Percentiles rank a stretch among this genome's conserved stretches.
These are phyloP conservation scores for Todiramphus saurophagus DNA, from an alignment of 2,113 vertebrate species.

Conservation along the genomic window DNA sequence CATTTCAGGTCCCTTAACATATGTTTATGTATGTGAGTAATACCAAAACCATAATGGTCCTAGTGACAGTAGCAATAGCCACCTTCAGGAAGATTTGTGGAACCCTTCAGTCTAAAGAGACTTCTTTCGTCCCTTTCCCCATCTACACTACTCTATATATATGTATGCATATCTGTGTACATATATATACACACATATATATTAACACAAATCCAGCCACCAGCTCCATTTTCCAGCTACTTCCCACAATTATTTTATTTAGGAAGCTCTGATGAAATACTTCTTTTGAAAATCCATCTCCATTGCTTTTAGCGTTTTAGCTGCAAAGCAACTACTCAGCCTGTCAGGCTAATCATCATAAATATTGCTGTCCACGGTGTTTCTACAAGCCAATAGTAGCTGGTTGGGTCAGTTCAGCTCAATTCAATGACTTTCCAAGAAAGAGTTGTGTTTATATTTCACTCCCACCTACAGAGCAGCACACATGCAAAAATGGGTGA, in stretches of 20 bases:
- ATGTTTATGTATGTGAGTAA: neutral
- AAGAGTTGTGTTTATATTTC: neutral
- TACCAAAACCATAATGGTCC: neutral
- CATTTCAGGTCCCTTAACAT: neutral
- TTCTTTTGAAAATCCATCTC: constrained; percentile 12
- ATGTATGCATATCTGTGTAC: neutral
- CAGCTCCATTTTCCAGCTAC: neutral
- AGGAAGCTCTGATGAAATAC: constrained; percentile 42
- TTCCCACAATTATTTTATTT: constrained; percentile 25
- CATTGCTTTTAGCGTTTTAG: constrained; percentile 44
- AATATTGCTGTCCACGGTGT: neutral
- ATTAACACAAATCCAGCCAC: neutral
- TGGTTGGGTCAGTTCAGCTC: constrained; percentile 28
- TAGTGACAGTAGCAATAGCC: neutral
- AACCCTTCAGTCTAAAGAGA: neutral
- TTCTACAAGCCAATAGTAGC: constrained; percentile 28
- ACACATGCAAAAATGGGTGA: neutral
- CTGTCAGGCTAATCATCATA: constrained; percentile 42
- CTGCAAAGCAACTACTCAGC: constrained; percentile 29
- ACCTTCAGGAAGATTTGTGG: neutral
- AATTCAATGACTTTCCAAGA: constrained; percentile 23
- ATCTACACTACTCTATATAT: neutral
- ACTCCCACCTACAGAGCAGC: neutral
- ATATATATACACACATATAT: neutral
- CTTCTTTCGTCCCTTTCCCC: neutral